Base-by-base conservation (phyloP, 1,140 invertebrate species). In the Heliconius eleuchia region DNA sequence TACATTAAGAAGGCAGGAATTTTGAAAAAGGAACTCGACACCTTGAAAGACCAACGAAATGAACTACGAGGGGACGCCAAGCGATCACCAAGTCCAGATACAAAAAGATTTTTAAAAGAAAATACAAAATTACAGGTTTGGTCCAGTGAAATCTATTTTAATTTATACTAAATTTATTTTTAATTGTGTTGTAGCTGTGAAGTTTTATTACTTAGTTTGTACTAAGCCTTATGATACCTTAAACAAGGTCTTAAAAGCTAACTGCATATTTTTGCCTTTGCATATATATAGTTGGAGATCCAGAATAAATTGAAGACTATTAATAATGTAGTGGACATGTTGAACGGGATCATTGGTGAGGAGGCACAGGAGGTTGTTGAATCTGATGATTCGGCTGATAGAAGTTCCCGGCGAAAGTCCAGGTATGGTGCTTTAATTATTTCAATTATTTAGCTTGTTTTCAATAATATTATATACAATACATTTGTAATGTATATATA, bases 311-410 rank as follows among this genome's bases (percentile, higher is more conserved):
- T 98, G 91, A 97, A 97, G 91, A 97, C 97, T 0, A 97, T 97
- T 84, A 96, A 96, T 91, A 97, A 97, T 91, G 97, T 98, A 1
- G 97, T 98, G 83, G 97, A 98, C 84, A 98, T 98, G 97, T 92
- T 98, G 72, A 97, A 97, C 50, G 96, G 96, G 37, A 97, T 98
- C 83, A 97, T 98, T 77, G 96, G 96, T 0, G 96, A 97, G 79
- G 96, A 97, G 86, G 95, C 94, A 0, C 88, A 87, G 4, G 87
- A 89, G 30, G 85, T 91, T 71, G 77, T 19, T 5, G 89, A 89
- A 1, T 80, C 80, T 0, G 90, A 92, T 8, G 88, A 91, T 23
- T 80, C 87, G 0, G 13, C 74, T 0, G 92, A 93, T 5, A 83
- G 86, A 1, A 72, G 55, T 8, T 81, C 87, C 60, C 94, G 93